Conservation (phyloP, 1,140 invertebrate genomes). For the Dreissena polymorpha region DNA sequence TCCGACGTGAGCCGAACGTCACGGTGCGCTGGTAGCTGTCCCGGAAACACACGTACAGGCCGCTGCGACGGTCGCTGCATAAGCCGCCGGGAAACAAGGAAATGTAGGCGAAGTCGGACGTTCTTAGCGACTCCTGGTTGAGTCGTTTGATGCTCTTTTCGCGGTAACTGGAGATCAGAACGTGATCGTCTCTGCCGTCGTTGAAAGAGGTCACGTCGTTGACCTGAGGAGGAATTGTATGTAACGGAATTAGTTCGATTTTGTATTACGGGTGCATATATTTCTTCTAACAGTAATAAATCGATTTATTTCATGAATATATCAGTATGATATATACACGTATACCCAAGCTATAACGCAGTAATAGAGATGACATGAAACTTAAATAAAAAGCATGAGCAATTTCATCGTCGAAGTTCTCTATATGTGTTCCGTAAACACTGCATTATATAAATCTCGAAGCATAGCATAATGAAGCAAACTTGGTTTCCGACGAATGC, state of each 20-base stretch:
- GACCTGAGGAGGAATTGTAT: constrained; percentile 1
- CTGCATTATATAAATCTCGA: no score
- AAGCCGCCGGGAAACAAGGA: constrained; percentile 46
- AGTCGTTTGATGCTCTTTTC: constrained; percentile 53
- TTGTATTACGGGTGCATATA: no score
- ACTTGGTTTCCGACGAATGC: background rate
- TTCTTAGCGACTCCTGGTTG: constrained; percentile 43
- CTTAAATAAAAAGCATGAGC: no score
- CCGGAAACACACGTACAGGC: constrained; percentile 57
- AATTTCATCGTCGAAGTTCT: no score
- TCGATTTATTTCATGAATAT: constrained; percentile 8
- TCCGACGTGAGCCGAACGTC: constrained; percentile 31
- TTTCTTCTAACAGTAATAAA: no score
- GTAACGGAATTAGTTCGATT: no score
- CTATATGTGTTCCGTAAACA: no score
- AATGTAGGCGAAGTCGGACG: constrained; percentile 53
- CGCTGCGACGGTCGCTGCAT: constrained; percentile 24
- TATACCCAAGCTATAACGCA: no score
- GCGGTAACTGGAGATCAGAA: constrained; percentile 51
- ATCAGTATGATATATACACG: constrained; percentile 31
- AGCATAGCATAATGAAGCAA: no score
- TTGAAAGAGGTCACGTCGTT: constrained; percentile 38
- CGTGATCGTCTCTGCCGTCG: constrained; percentile 39
- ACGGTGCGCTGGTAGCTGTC: constrained; percentile 49
- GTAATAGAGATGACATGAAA: no score